phyloP scores from a whole-genome alignment of 1,140 invertebrate genomes.

The Diorhabda carinulata region DNA sequence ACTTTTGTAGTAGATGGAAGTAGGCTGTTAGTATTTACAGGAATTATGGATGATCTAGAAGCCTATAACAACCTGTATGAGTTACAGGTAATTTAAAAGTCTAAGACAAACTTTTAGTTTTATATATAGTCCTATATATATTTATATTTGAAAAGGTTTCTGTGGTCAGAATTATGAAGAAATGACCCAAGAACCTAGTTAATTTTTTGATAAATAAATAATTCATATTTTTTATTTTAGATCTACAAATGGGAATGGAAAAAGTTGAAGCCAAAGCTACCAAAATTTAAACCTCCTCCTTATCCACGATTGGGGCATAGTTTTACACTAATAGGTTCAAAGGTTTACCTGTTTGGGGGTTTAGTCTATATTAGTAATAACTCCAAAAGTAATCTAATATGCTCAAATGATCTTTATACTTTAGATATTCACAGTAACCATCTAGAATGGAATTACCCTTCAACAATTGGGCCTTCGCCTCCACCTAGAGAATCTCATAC shows the following conservation, averaged over 20 bases:
- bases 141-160: no score
- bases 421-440: slow-evolving; percentile 79
- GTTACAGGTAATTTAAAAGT: slow-evolving; percentile 61
- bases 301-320: slow-evolving; percentile 95
- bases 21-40: slow-evolving; percentile 93
- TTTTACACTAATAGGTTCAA: slow-evolving; percentile 93
- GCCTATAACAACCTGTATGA: slow-evolving; percentile 98
- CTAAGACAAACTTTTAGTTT: background rate
- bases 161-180: no score
- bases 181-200: no score
- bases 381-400: slow-evolving; percentile 95
- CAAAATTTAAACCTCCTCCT: slow-evolving; percentile 76
- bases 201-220: background rate
- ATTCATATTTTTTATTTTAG: slow-evolving; percentile 38
- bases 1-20: slow-evolving; percentile 98
- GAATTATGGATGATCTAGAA: slow-evolving; percentile 99
- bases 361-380: slow-evolving; percentile 96
- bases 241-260: slow-evolving; percentile 99
- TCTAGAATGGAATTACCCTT: slow-evolving; percentile 85
- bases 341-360: slow-evolving; percentile 95
- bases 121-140: background rate
- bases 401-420: slow-evolving; percentile 84
- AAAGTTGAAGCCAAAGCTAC: slow-evolving; percentile 81
- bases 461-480: slow-evolving; percentile 75
- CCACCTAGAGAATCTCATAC: slow-evolving; percentile 96